These are phyloP conservation scores for Caenorhabditis panamensis DNA, from an alignment of 2,888 invertebrate species.

Conservation along the genomic window DNA sequence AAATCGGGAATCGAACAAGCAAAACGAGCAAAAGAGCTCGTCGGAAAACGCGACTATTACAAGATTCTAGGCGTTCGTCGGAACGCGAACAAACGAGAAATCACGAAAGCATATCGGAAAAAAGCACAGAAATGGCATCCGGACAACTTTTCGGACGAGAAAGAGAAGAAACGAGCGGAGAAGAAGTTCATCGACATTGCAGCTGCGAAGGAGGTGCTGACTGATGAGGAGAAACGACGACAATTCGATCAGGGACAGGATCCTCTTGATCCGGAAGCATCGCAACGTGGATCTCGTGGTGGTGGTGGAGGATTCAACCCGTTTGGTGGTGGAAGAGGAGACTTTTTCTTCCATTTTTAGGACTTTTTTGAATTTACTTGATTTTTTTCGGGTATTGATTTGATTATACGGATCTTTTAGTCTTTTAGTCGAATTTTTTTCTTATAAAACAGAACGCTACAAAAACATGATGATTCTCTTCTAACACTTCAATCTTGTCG, in stretches of 20 bases:
- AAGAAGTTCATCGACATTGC: conserved; percentile 99
- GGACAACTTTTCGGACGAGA: conserved; percentile 91
- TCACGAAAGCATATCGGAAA: conserved; percentile 95
- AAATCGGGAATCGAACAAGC: conserved; percentile 92
- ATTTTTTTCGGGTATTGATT: conserved; percentile 9
- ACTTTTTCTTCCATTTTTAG: conserved; percentile 50
- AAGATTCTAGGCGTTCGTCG: conserved; percentile 93
- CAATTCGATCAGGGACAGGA: conserved; percentile 96
- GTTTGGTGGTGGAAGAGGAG: conserved; percentile 21
- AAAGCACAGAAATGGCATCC: conserved; percentile 99
- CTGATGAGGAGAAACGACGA: conserved; percentile 90
- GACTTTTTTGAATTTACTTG: neutral
- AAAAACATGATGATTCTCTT: conserved; percentile 18
- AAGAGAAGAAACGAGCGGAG: conserved; percentile 87
- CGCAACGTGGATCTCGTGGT: conserved; percentile 81
- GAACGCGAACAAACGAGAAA: conserved; percentile 92
- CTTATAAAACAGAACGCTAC: too few species aligned
- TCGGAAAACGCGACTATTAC: conserved; percentile 95
- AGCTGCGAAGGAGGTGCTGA: conserved; percentile 95
- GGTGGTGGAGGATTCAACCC: conserved; percentile 52
- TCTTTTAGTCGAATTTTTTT: too few species aligned
- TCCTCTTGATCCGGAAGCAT: conserved; percentile 93
- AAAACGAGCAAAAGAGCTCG: conserved; percentile 92
- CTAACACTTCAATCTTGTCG: conserved; percentile 21
- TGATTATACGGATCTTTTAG: conserved; percentile 23